Conservation (phyloP, 2,113 vertebrate genomes). For the Eclectus roratus region DNA sequence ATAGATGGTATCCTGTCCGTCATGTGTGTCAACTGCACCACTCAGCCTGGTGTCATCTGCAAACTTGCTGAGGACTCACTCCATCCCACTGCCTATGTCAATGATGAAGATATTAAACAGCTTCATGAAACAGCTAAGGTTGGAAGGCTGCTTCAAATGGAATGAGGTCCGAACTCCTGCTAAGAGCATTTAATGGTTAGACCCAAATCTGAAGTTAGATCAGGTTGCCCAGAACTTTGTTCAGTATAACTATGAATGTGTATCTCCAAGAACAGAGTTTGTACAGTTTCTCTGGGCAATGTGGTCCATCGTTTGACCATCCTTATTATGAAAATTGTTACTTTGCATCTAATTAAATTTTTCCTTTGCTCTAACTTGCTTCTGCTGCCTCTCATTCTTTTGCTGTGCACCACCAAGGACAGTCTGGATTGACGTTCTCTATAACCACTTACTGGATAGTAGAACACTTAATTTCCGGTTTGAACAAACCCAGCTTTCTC, state of each 20-base stretch:
- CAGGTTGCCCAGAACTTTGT: not conserved
- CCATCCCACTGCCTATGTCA: not conserved
- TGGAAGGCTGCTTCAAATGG: not conserved
- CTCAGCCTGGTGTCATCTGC: not conserved
- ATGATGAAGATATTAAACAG: not conserved
- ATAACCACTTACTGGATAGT: not conserved
- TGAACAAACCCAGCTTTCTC: not conserved
- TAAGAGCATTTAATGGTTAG: not conserved
- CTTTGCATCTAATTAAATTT: not conserved
- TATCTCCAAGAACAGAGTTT: not conserved
- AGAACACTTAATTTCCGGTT: not conserved
- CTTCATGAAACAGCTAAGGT: not conserved
- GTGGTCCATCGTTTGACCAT: not conserved
- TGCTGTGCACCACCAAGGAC: not conserved
- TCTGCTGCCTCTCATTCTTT: not conserved
- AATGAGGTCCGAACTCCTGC: not conserved
- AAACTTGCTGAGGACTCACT: not conserved
- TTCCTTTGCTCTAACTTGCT: not conserved
- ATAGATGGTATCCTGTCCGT: not conserved
- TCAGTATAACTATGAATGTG: not conserved
- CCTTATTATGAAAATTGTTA: not conserved
- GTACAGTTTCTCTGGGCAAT: not conserved
- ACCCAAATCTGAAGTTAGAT: not conserved
- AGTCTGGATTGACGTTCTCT: not conserved
- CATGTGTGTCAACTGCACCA: not conserved